phyloP scores from a whole-genome alignment of 2,797 vertebrate genomes.

The Anolis apletophallus region DNA sequence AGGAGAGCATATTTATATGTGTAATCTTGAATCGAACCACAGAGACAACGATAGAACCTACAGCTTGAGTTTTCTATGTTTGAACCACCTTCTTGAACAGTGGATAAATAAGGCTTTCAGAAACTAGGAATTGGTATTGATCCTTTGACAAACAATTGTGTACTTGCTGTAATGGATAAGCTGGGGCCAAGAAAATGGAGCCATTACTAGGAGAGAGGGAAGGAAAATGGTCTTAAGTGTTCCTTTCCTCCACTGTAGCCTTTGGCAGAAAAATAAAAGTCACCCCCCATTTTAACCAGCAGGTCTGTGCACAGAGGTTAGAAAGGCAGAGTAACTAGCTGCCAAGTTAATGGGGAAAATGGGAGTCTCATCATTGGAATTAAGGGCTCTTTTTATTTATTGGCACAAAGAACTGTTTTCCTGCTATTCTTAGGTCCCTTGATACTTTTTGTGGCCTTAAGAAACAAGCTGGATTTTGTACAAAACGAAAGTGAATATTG shows the following conservation, averaged over 20 bases:
- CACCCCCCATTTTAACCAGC: background rate
- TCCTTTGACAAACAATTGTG: constrained; percentile 52
- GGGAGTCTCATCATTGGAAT: background rate
- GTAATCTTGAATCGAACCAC: background rate
- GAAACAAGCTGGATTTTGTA: background rate
- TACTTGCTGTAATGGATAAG: constrained; percentile 51
- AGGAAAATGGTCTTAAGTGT: constrained; percentile 32
- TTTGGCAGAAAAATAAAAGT: constrained; percentile 44
- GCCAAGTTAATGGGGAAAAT: background rate
- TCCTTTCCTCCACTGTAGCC: background rate
- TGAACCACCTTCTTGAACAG: constrained; percentile 41
- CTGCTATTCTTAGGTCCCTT: background rate
- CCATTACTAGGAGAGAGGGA: constrained; percentile 41
- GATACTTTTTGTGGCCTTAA: background rate
- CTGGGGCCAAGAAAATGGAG: constrained; percentile 45
- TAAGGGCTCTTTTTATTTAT: background rate
- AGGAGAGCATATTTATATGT: constrained; percentile 26
- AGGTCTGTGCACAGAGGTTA: background rate
- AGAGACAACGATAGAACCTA: background rate
- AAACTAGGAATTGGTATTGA: constrained; percentile 60
- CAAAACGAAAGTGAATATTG: background rate
- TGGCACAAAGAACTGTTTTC: no score
- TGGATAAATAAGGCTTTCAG: constrained; percentile 52
- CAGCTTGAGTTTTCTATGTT: constrained; percentile 1
- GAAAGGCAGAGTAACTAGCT: background rate